These are phyloP conservation scores for Hedya salicella DNA, from an alignment of 2,888 invertebrate genomes.

Conservation along the genomic window DNA sequence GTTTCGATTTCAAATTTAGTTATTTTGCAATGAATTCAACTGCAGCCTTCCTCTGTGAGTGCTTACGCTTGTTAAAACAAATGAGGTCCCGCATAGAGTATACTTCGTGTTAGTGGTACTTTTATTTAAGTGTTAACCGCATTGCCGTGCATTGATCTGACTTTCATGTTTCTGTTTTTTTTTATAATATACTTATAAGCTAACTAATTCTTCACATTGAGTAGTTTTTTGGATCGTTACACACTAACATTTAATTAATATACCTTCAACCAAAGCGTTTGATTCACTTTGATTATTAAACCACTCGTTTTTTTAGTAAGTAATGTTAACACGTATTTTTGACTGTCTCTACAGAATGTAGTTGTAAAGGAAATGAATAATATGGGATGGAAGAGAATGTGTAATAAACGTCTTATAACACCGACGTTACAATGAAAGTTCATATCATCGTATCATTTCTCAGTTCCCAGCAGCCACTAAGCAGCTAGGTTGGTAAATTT, in stretches of 20 bases:
- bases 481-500: conserved; percentile 33
- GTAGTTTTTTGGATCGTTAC: too few species aligned
- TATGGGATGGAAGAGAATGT: too few species aligned
- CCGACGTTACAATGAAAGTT: conserved; percentile 1
- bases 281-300: too few species aligned
- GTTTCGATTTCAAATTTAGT: not conserved
- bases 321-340: too few species aligned
- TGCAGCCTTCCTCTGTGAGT: conserved; percentile 4
- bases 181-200: not conserved
- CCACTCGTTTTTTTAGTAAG: too few species aligned
- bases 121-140: conserved; percentile 62
- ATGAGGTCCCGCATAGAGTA: conserved; percentile 55
- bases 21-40: conserved; percentile 17
- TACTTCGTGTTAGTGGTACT: conserved; percentile 50
- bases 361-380: too few species aligned
- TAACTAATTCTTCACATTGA: too few species aligned
- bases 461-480: conserved; percentile 28
- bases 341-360: too few species aligned
- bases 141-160: conserved; percentile 58
- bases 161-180: conserved; percentile 56
- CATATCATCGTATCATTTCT: conserved; percentile 12
- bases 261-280: too few species aligned
- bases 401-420: too few species aligned
- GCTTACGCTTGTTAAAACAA: conserved; percentile 57
- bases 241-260: too few species aligned